phyloP scores from a whole-genome alignment of 2,888 invertebrate species.

The Teleogryllus oceanicus region DNA sequence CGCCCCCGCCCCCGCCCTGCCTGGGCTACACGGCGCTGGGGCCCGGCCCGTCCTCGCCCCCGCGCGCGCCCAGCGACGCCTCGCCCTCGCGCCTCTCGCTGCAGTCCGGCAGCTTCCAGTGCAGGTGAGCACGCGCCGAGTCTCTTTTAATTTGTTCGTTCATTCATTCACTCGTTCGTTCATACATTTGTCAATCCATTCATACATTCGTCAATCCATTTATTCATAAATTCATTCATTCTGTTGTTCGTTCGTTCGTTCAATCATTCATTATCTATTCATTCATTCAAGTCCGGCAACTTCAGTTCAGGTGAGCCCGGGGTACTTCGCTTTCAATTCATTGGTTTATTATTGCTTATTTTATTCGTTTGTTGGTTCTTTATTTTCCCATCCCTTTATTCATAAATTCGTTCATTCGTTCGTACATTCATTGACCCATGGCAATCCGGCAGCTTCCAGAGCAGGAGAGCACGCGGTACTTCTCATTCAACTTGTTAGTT shows the following conservation, averaged over 20 bases:
- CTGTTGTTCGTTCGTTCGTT: no score
- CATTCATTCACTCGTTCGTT: no score
- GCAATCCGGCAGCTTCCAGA: constrained; percentile 42
- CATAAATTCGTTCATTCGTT: constrained; percentile 35
- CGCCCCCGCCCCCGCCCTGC: constrained; percentile 24
- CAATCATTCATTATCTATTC: no score
- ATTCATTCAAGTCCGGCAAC: constrained; percentile 38
- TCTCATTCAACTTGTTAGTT: no score
- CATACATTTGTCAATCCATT: no score
- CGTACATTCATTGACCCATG: constrained; percentile 35
- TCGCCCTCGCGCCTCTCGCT: constrained; percentile 40
- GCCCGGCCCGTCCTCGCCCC: constrained; percentile 32
- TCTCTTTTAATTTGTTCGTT: no score
- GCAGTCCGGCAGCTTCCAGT: constrained; percentile 42
- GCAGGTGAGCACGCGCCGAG: constrained; percentile 38
- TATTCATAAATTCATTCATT: no score
- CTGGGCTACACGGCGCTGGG: constrained; percentile 27
- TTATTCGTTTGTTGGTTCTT: no score
- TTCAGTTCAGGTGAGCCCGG: constrained; percentile 41
- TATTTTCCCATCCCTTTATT: no score
- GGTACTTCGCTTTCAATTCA: no score
- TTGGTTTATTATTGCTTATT: no score
- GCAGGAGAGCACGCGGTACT: constrained; percentile 38
- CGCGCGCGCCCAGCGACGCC: constrained; percentile 32
- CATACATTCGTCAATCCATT: no score